These are phyloP conservation scores for Cephus nigrinus DNA, from an alignment of 2,888 invertebrate genomes.

Conservation along the genomic window DNA sequence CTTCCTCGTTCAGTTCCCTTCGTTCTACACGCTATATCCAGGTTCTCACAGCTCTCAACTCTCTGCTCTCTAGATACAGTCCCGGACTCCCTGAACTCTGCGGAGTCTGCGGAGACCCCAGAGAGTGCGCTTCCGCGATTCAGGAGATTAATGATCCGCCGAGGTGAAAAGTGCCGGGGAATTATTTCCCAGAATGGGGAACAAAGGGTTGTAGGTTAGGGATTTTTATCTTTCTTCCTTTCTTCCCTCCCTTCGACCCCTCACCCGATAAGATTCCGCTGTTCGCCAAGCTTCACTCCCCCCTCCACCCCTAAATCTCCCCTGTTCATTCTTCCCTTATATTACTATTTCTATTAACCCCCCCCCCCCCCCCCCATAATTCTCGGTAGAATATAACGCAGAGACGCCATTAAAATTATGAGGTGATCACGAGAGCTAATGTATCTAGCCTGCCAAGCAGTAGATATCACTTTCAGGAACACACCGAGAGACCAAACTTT, in stretches of 20 bases:
- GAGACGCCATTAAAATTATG: not conserved
- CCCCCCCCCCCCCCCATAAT: not conserved
- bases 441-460: not conserved
- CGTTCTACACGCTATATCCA: not conserved
- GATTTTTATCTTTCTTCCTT: not conserved
- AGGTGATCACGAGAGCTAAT: not conserved
- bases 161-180: not conserved
- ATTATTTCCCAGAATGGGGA: not conserved
- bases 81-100: slow-evolving; percentile 2
- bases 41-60: slow-evolving; percentile 6
- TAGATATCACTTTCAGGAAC: not conserved
- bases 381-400: slow-evolving; percentile 2
- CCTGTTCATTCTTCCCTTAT: not conserved
- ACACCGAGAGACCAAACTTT: not conserved
- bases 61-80: slow-evolving; percentile 3
- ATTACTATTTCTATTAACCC: not conserved
- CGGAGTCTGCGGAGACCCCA: not conserved
- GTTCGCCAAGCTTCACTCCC: not conserved
- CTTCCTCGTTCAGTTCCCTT: not conserved
- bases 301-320: not conserved
- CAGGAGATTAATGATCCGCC: not conserved
- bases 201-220: not conserved
- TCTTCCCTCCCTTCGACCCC: not conserved
- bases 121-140: not conserved
- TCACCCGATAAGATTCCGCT: not conserved